Percentiles rank a stretch among this genome's conserved stretches.
These are phyloP conservation scores for Epsilonema sp. DNA, from an alignment of 2,888 invertebrate genomes.

Conservation along the genomic window DNA sequence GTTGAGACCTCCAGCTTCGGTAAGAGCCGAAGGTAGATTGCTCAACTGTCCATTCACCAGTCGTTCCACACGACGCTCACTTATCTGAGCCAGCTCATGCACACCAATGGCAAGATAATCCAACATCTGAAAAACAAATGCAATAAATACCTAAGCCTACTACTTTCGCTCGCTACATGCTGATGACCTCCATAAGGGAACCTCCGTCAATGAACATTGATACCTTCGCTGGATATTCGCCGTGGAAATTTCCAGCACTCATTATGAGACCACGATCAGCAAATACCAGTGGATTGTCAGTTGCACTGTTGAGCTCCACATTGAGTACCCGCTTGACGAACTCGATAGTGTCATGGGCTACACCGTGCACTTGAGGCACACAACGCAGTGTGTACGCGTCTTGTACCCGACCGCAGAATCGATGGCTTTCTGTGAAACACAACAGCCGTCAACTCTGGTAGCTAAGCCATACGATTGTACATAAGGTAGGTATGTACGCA, in stretches of 20 bases:
- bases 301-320: slow-evolving; percentile 46
- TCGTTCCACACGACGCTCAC: slow-evolving; percentile 44
- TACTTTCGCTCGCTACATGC: no score
- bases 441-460: no score
- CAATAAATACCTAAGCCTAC: no score
- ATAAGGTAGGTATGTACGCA: no score
- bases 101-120: slow-evolving; percentile 46
- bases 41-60: slow-evolving; percentile 45
- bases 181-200: no score
- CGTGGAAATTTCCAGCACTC: slow-evolving; percentile 49
- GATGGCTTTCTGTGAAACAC: slow-evolving; percentile 41
- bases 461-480: no score
- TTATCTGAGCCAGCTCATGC: slow-evolving; percentile 46
- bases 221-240: slow-evolving; percentile 48
- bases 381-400: slow-evolving; percentile 48
- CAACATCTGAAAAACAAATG: slow-evolving; percentile 36
- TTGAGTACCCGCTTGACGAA: slow-evolving; percentile 42
- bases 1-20: slow-evolving; percentile 46
- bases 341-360: slow-evolving; percentile 45
- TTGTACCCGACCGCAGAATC: slow-evolving; percentile 44
- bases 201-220: no score
- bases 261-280: slow-evolving; percentile 42
- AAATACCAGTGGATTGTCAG: slow-evolving; percentile 45
- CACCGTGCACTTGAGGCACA: slow-evolving; percentile 46
- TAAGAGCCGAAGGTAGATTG: slow-evolving; percentile 45